Evolutionary conservation across 2,888 invertebrate genomes (phyloP).

Genomic region (Criorhina ranunculi): DNA sequence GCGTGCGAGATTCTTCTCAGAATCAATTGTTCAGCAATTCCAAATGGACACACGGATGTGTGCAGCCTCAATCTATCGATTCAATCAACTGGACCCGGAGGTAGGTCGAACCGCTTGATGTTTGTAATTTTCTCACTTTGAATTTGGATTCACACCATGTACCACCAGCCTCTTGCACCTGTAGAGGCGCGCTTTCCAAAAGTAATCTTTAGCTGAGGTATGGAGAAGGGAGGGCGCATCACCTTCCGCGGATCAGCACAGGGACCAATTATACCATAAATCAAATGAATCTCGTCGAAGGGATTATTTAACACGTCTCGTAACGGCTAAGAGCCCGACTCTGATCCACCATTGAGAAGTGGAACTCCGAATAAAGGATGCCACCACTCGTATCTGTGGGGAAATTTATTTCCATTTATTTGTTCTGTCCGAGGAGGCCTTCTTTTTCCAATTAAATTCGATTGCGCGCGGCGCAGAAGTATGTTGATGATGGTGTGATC

Average conservation of each 20-base stretch:
- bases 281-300: slow-evolving; percentile 64
- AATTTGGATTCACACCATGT: slow-evolving; percentile 62
- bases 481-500: slow-evolving; percentile 55
- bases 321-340: slow-evolving; percentile 19
- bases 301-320: slow-evolving; percentile 72
- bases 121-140: slow-evolving; percentile 73
- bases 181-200: slow-evolving; percentile 31
- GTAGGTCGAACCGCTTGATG: slow-evolving; percentile 65
- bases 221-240: no score
- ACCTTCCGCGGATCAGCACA: slow-evolving; percentile 21
- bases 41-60: slow-evolving; percentile 67
- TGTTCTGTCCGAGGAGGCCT: slow-evolving; percentile 55
- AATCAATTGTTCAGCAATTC: slow-evolving; percentile 74
- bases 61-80: slow-evolving; percentile 65
- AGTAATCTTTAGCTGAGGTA: slow-evolving; percentile 20
- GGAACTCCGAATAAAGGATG: slow-evolving; percentile 36
- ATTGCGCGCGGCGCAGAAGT: slow-evolving; percentile 47
- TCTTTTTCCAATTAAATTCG: slow-evolving; percentile 73
- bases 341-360: not conserved
- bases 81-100: slow-evolving; percentile 64
- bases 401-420: slow-evolving; percentile 68
- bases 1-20: slow-evolving; percentile 66
- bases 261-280: slow-evolving; percentile 75
- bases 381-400: slow-evolving; percentile 56
- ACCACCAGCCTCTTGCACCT: slow-evolving; percentile 48